These are phyloP conservation scores for Drosophila mayri DNA, from an alignment of 1,140 invertebrate species.

Conservation along the genomic window DNA sequence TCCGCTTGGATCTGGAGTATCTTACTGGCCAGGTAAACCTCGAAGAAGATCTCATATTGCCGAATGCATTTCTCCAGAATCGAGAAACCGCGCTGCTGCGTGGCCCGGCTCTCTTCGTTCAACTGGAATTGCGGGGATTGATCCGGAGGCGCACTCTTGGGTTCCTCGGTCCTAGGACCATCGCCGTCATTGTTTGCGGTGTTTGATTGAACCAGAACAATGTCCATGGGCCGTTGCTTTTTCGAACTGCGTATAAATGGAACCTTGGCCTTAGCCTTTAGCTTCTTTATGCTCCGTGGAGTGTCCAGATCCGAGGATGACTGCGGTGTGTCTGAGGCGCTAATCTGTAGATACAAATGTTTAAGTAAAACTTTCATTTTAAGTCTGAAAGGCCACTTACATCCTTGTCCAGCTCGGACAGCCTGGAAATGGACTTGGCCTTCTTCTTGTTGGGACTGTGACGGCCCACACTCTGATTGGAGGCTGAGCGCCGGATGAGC, in stretches of 20 bases:
- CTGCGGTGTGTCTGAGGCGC: conserved; percentile 72
- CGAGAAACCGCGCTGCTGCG: conserved; percentile 79
- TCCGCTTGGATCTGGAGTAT: conserved; percentile 63
- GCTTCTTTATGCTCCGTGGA: conserved; percentile 79
- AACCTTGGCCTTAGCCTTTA: conserved; percentile 74
- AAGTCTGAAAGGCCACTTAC: conserved; percentile 39
- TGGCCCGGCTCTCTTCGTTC: conserved; percentile 66
- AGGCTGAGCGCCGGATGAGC: conserved; percentile 84
- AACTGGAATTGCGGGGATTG: conserved; percentile 55
- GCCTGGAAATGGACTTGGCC: conserved; percentile 86
- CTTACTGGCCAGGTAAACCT: conserved; percentile 75
- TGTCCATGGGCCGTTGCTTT: conserved; percentile 71
- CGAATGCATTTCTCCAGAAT: conserved; percentile 88
- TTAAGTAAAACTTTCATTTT: not conserved
- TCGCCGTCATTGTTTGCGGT: conserved; percentile 9
- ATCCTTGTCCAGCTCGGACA: conserved; percentile 86
- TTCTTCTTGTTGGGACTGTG: conserved; percentile 86
- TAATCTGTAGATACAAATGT: conserved; percentile 53
- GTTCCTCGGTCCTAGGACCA: conserved; percentile 44
- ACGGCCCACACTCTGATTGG: conserved; percentile 86
- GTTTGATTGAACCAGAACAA: conserved; percentile 44
- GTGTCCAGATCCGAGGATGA: conserved; percentile 82
- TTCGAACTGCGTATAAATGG: conserved; percentile 78
- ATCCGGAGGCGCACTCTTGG: conserved; percentile 72
- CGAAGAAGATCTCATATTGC: conserved; percentile 88